Evolutionary conservation across 2,113 vertebrate genomes (phyloP).

Genomic region (Cynopterus brachyotis): DNA sequence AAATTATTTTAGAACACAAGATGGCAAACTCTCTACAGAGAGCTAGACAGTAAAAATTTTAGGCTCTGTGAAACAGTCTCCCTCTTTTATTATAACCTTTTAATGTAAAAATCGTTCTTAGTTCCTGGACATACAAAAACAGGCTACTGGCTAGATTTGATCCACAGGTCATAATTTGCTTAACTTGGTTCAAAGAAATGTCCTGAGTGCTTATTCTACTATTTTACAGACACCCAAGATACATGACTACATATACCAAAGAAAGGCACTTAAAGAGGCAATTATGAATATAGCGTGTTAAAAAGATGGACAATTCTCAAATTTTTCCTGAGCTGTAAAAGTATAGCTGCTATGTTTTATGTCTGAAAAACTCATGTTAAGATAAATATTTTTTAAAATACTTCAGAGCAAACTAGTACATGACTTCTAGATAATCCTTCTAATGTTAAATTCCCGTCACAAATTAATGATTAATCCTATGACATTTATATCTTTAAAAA

Average conservation of each 20-base stretch:
- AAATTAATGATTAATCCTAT: neutral
- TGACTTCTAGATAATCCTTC: neutral
- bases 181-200: neutral
- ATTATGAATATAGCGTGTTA: neutral
- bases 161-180: neutral
- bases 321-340: neutral
- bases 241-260: neutral
- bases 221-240: neutral
- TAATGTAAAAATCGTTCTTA: constrained; percentile 18
- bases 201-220: neutral
- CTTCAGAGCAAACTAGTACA: neutral
- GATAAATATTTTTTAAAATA: neutral
- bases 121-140: neutral
- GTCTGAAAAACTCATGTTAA: neutral
- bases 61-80: neutral
- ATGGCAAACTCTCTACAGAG: neutral
- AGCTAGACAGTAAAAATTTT: neutral
- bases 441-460: neutral
- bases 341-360: neutral
- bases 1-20: neutral
- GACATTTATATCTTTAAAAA: neutral
- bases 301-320: neutral
- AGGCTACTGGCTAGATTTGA: neutral
- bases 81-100: neutral
- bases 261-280: neutral